These are phyloP conservation scores for Myiozetetes cayanensis DNA, from an alignment of 2,113 vertebrate genomes.

Conservation along the genomic window DNA sequence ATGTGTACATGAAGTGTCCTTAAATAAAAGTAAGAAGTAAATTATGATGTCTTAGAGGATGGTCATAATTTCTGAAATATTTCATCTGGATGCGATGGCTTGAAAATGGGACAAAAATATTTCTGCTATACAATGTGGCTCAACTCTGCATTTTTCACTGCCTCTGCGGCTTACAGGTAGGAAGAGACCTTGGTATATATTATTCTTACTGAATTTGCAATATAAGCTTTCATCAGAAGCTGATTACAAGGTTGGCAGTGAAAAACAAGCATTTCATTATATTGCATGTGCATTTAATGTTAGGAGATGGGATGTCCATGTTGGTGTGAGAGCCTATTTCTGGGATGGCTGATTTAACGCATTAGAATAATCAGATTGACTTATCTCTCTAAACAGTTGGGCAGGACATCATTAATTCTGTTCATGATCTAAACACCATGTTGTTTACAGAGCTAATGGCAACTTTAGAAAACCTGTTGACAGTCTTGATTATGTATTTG, in stretches of 20 bases:
- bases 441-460: not conserved
- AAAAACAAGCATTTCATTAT: not conserved
- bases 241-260: not conserved
- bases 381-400: not conserved
- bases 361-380: constrained; percentile 36
- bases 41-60: not conserved
- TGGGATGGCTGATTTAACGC: not conserved
- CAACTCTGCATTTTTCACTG: not conserved
- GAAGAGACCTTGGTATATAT: not conserved
- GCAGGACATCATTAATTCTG: not conserved
- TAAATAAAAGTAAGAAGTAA: not conserved
- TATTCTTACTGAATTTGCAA: not conserved
- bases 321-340: not conserved
- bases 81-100: not conserved
- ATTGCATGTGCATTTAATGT: not conserved
- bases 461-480: not conserved
- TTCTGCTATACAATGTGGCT: not conserved
- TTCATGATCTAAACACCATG: not conserved
- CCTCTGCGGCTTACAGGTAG: not conserved
- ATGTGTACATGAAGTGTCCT: not conserved
- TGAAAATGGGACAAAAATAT: not conserved
- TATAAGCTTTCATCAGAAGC: not conserved
- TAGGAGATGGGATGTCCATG: not conserved
- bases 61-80: not conserved
- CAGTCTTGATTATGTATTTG: not conserved